Base-by-base conservation (phyloP, 2,888 invertebrate genomes). In the Perithous albicinctus region DNA sequence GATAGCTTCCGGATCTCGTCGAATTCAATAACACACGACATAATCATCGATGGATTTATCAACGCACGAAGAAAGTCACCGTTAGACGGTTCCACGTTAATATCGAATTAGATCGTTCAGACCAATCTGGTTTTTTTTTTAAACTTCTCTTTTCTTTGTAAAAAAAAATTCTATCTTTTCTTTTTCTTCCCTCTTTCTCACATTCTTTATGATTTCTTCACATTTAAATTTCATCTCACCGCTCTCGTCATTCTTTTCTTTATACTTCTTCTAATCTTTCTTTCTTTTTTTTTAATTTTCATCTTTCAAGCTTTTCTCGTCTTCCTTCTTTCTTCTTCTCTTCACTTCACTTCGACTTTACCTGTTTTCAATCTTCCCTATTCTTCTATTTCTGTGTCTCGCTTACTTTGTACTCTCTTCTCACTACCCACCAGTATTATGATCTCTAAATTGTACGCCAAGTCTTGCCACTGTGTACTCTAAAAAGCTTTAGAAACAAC, bases 351-450 rank as follows among this genome's bases (percentile, higher is more conserved):
- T n/a, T n/a, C n/a, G n/a, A n/a, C n/a, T n/a, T 23, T 29, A 23
- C 26, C 32, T 56, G 32, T 69, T n/a, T 59, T 54, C 75, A 20
- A 59, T 46, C 48, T 72, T 46, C 72, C 48, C 69, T 69, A 15
- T 32, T 41, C 41, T 2, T 54, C 20, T 72, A 6, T 20, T 67
- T 29, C 12, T 32, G 35, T 18, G 1, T 35, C 32, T 32, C 18
- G 18, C 59, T 10, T 35, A 20, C 59, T 48, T 56, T 72, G n/a
- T 48, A 61, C 54, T 72, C 43, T 75, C 20, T 74, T 63, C 41
- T 78, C 75, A 20, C 74, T 87, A 86, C 87, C 87, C 87, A 85
- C 76, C 89, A 87, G 87, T 89, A 88, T 90, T 88, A 88, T 74
- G 70, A 83, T 84, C 80, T 86, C 82, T 69, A 87, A 88, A 86